phyloP scores from a whole-genome alignment of 2,797 vertebrate genomes.

The Parambassis ranga region DNA sequence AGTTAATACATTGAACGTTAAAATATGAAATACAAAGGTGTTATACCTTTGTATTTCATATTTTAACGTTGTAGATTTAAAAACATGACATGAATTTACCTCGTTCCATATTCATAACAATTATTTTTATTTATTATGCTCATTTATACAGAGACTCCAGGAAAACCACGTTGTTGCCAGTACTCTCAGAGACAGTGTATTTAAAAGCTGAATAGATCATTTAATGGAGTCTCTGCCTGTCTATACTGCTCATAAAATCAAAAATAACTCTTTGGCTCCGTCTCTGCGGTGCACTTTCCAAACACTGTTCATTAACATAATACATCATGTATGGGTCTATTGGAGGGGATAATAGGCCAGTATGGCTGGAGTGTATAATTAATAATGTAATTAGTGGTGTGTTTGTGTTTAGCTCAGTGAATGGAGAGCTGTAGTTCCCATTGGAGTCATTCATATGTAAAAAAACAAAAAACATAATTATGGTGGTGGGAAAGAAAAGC shows the following conservation, averaged over 20 bases:
- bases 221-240: neutral
- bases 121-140: too few species aligned
- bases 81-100: too few species aligned
- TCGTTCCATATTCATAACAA: too few species aligned
- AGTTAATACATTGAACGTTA: too few species aligned
- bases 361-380: constrained; percentile 15
- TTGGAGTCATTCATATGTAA: neutral
- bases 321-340: constrained; percentile 2
- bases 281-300: too few species aligned
- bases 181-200: constrained; percentile 6
- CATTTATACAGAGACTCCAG: neutral
- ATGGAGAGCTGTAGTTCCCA: neutral
- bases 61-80: neutral
- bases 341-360: constrained; percentile 8
- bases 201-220: neutral
- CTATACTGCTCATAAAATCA: neutral
- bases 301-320: constrained; percentile 8
- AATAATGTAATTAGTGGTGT: constrained; percentile 12
- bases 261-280: neutral
- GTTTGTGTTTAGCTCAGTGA: constrained; percentile 18
- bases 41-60: neutral
- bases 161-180: neutral
- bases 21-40: neutral
- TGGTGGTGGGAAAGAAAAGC: neutral
- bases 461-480: neutral